Conservation (phyloP, 2,888 invertebrate genomes). For the Ctenicera cuprea region DNA sequence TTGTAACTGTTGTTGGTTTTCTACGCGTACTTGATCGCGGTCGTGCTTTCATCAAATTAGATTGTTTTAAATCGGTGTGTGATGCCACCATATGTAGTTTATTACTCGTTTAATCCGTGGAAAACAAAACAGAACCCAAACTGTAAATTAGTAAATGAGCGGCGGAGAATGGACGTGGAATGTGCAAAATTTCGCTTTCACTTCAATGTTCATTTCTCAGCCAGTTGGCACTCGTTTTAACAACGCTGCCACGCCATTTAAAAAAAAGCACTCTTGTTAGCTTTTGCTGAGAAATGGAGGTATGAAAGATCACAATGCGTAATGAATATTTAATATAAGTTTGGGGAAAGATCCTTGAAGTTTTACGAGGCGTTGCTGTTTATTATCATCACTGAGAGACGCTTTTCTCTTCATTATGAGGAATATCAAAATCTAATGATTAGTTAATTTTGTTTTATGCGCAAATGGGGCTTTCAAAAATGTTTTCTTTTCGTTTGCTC, state of each 20-base stretch:
- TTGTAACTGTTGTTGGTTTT: conserved; percentile 28
- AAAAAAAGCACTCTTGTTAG: conserved; percentile 4
- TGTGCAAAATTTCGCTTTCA: conserved; percentile 24
- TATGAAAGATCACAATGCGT: background rate
- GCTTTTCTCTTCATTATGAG: background rate
- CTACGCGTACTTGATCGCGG: conserved; percentile 18
- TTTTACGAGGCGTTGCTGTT: background rate
- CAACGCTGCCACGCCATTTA: background rate
- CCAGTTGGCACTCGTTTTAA: conserved; percentile 18
- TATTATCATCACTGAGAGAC: conserved; percentile 1
- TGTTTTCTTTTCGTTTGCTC: background rate
- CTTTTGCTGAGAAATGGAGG: conserved; percentile 4
- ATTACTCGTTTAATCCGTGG: conserved; percentile 24
- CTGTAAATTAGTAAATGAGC: conserved; percentile 23
- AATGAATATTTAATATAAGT: background rate
- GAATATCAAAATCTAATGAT: background rate
- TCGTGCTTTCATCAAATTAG: conserved; percentile 24
- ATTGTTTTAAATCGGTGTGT: conserved; percentile 30
- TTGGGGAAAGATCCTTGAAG: background rate
- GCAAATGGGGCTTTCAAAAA: background rate
- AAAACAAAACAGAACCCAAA: conserved; percentile 21
- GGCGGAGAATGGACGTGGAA: conserved; percentile 2
- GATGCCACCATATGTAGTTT: conserved; percentile 20
- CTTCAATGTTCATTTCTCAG: conserved; percentile 18
- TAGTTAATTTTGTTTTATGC: background rate